These are phyloP conservation scores for Siphlonurus alternatus DNA, from an alignment of 2,888 invertebrate species.

Conservation along the genomic window DNA sequence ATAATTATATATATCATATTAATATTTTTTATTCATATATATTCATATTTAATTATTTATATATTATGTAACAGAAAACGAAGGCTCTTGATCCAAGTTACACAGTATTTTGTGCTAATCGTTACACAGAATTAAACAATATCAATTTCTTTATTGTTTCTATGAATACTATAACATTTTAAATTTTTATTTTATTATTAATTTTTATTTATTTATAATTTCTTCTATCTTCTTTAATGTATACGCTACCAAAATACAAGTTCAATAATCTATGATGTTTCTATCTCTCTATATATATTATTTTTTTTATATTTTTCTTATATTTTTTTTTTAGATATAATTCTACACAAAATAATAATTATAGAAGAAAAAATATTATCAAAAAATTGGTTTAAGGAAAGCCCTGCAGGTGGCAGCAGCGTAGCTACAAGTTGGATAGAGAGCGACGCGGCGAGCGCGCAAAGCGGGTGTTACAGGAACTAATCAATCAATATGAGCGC, in stretches of 20 bases:
- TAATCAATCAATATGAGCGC: neutral
- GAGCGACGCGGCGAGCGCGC: neutral
- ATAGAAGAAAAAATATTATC: neutral
- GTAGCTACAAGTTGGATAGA: no score
- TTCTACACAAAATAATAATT: neutral
- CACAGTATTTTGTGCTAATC: neutral
- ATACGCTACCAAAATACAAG: no score
- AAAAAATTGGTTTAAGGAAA: slow-evolving; percentile 14
- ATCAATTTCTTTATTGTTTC: neutral
- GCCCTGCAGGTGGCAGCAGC: slow-evolving; percentile 13
- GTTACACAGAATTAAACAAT: neutral
- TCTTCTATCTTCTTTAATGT: neutral
- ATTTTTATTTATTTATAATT: neutral
- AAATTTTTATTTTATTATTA: neutral
- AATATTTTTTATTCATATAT: no score
- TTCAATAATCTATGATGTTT: neutral
- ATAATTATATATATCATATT: no score
- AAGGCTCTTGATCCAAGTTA: neutral
- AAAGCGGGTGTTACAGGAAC: neutral
- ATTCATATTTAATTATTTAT: no score
- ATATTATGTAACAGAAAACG: no score
- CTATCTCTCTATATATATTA: neutral
- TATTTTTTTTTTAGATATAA: neutral
- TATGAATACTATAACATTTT: no score
- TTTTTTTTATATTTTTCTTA: neutral